Conservation (phyloP, 2,888 invertebrate species). For the Orchestes rusci region DNA sequence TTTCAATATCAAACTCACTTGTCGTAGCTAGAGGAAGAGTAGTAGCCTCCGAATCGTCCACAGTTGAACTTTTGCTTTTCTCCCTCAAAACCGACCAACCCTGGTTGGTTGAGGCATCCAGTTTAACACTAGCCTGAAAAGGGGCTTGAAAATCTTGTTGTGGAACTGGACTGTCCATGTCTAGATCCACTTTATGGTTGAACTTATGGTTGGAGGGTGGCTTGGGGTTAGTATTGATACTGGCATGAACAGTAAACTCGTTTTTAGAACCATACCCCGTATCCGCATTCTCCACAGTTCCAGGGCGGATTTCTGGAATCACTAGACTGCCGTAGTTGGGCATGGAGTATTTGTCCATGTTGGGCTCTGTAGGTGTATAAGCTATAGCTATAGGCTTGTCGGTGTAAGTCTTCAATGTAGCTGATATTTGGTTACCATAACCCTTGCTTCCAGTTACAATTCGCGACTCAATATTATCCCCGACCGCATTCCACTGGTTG, state of each 20-base stretch:
- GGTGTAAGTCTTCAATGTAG: constrained; percentile 42
- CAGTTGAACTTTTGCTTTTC: constrained; percentile 32
- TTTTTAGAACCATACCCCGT: constrained; percentile 29
- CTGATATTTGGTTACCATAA: constrained; percentile 37
- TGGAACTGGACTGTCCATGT: constrained; percentile 20
- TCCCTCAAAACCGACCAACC: constrained; percentile 56
- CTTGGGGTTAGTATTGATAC: constrained; percentile 42
- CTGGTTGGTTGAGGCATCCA: constrained; percentile 49
- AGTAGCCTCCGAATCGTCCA: constrained; percentile 36
- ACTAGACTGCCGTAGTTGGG: constrained; percentile 47
- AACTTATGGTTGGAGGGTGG: constrained; percentile 16
- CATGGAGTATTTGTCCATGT: constrained; percentile 41
- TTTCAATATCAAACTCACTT: constrained; percentile 55
- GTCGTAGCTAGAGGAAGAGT: constrained; percentile 40
- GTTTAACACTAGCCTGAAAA: constrained; percentile 58
- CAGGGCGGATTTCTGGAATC: constrained; percentile 46
- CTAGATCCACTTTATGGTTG: constrained; percentile 27
- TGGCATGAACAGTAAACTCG: constrained; percentile 35
- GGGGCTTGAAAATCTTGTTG: constrained; percentile 58
- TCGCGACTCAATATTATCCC: constrained; percentile 42
- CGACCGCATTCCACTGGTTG: constrained; percentile 43
- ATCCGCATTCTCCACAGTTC: constrained; percentile 29
- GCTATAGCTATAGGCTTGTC: constrained; percentile 59
- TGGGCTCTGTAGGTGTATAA: constrained; percentile 52
- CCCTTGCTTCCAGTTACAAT: constrained; percentile 37